These are phyloP conservation scores for Nymphicus hollandicus DNA, from an alignment of 2,113 vertebrate genomes.

Conservation along the genomic window DNA sequence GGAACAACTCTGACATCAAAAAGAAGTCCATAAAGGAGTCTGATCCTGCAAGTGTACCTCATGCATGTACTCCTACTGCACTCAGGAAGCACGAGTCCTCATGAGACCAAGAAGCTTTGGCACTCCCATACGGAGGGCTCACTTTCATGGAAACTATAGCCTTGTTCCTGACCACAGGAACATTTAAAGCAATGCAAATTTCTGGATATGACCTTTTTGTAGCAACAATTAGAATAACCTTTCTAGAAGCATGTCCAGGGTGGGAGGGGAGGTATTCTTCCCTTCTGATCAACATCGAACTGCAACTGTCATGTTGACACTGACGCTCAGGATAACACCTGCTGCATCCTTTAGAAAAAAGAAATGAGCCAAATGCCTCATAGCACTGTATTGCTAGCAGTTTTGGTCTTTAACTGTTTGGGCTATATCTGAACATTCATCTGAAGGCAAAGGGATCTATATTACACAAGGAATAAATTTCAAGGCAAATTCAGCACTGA, in stretches of 20 bases:
- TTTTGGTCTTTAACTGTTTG: neutral
- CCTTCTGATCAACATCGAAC: neutral
- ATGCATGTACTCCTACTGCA: accelerated
- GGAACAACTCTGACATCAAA: neutral
- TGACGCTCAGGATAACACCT: neutral
- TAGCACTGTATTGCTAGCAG: neutral
- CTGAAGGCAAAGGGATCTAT: neutral
- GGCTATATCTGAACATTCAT: neutral
- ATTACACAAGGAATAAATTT: neutral
- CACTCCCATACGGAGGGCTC: neutral
- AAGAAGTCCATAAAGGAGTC: neutral
- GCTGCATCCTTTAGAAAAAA: neutral
- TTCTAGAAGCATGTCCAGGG: neutral
- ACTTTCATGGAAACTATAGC: neutral
- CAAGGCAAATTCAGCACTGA: conserved; percentile 8
- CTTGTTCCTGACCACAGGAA: neutral
- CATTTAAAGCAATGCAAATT: neutral
- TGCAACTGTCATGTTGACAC: neutral
- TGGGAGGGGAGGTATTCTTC: neutral
- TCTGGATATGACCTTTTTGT: neutral
- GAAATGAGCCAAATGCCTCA: neutral
- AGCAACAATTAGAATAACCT: neutral
- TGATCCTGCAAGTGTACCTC: neutral
- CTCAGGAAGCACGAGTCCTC: neutral
- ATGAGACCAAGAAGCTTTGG: neutral